A percentile compares a stretch with the other conserved stretches of the same genome.
Evolutionary conservation across 2,797 vertebrate genomes (phyloP).

Genomic region (Aratinga solstitialis): DNA sequence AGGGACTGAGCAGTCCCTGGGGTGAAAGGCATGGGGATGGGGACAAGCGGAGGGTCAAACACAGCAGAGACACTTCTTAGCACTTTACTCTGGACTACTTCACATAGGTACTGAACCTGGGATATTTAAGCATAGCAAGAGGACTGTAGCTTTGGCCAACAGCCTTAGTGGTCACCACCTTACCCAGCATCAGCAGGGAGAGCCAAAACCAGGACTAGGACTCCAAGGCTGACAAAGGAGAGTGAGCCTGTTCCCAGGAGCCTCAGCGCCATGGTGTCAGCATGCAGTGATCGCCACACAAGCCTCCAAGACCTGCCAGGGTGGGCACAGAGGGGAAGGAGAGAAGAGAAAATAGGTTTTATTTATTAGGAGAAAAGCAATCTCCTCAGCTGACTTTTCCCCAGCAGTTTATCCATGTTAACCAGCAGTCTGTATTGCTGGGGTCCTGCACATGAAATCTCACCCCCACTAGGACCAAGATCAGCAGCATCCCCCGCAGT

Average conservation of each 20-base stretch:
- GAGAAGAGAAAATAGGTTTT: not conserved
- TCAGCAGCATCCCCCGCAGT: not conserved
- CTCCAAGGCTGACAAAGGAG: constrained; percentile 27
- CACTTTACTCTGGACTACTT: not conserved
- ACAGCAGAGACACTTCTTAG: not conserved
- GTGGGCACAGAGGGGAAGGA: not conserved
- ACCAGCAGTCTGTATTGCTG: not conserved
- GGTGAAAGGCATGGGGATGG: not conserved
- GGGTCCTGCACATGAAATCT: not conserved
- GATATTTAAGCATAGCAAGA: not conserved
- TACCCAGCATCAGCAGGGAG: constrained; percentile 71
- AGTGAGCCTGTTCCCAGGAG: not conserved
- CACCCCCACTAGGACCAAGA: not conserved
- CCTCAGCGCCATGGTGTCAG: constrained; percentile 60
- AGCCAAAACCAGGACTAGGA: constrained; percentile 62
- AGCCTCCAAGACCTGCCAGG: constrained; percentile 51
- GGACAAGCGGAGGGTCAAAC: not conserved
- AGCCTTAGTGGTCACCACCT: constrained; percentile 58
- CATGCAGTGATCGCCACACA: not conserved
- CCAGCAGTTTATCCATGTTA: not conserved
- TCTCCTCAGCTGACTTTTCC: not conserved
- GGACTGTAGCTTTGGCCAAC: constrained; percentile 1
- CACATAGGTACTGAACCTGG: rapidly evolving
- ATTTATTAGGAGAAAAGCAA: not conserved
- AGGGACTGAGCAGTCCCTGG: not conserved